A percentile compares a stretch with the other conserved stretches of the same genome.
Conservation (phyloP, 2,888 invertebrate species). For the Hypomecis atomaria region DNA sequence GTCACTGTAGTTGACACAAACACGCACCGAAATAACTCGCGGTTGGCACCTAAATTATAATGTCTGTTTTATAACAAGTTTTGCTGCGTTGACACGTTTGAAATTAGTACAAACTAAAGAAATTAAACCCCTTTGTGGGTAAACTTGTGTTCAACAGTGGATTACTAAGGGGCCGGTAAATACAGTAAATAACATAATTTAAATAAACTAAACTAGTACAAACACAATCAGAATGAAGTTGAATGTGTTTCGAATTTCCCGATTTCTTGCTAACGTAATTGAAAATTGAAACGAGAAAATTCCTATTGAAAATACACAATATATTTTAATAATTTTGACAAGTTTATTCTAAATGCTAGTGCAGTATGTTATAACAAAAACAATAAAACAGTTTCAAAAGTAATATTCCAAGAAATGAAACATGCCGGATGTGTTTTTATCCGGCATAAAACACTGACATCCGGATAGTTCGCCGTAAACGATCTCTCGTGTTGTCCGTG, state of each 20-base stretch:
- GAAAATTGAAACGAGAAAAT: too few species aligned
- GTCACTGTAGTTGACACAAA: conserved; percentile 29
- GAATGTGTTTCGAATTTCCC: too few species aligned
- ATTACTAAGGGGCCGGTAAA: too few species aligned
- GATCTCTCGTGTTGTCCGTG: conserved; percentile 31
- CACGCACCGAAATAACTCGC: conserved; percentile 30
- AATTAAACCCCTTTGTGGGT: background rate
- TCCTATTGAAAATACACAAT: too few species aligned
- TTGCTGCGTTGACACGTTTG: conserved; percentile 6
- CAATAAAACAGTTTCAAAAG: background rate
- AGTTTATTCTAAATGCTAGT: background rate
- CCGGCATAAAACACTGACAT: conserved; percentile 22
- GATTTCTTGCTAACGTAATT: too few species aligned
- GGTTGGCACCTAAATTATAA: conserved; percentile 37
- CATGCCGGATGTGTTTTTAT: conserved; percentile 16
- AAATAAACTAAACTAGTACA: too few species aligned
- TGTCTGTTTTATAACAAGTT: conserved; percentile 17
- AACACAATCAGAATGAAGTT: too few species aligned
- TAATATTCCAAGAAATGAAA: background rate
- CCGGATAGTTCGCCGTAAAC: conserved; percentile 1
- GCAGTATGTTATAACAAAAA: background rate
- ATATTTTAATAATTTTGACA: conserved; percentile 5
- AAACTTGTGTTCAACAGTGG: too few species aligned
- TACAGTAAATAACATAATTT: too few species aligned
- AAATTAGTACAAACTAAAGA: conserved; percentile 2